Conservation (phyloP, 2,113 vertebrate genomes). For the Passerina amoena region DNA sequence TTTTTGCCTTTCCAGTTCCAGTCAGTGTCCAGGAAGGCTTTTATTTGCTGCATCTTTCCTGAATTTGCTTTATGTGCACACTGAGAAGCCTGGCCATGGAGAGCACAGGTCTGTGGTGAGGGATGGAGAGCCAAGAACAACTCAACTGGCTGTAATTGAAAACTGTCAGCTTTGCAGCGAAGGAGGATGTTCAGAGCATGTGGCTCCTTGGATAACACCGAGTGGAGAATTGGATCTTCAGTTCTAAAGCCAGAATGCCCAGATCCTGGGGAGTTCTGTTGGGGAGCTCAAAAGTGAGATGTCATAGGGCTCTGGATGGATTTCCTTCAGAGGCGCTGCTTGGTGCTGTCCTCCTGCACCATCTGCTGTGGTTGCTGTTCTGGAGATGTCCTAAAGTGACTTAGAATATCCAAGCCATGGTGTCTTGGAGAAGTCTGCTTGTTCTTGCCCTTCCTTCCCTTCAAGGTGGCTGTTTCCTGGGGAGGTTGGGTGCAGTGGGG, state of each 20-base stretch:
- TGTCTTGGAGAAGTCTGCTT: background rate
- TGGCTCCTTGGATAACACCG: background rate
- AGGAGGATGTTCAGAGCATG: background rate
- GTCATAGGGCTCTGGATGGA: background rate
- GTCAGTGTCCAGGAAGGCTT: background rate
- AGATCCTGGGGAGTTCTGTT: background rate
- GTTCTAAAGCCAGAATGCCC: background rate
- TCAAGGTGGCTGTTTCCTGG: background rate
- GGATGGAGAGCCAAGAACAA: background rate
- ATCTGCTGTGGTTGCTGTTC: background rate
- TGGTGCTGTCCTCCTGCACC: background rate
- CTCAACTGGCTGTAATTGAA: background rate
- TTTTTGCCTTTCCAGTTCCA: background rate
- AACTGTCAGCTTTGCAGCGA: background rate
- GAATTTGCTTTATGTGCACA: background rate
- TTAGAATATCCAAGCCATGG: accelerated
- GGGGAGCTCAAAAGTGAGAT: background rate
- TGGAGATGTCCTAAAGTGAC: background rate
- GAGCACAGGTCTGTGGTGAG: slow-evolving; percentile 14
- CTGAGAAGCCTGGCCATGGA: background rate
- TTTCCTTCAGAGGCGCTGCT: background rate
- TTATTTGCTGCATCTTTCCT: background rate
- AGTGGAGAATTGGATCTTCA: background rate
- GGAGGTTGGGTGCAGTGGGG: background rate
- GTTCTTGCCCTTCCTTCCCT: background rate